Evolutionary conservation across 2,113 vertebrate species (phyloP).

Genomic region (Tamias sibiricus): DNA sequence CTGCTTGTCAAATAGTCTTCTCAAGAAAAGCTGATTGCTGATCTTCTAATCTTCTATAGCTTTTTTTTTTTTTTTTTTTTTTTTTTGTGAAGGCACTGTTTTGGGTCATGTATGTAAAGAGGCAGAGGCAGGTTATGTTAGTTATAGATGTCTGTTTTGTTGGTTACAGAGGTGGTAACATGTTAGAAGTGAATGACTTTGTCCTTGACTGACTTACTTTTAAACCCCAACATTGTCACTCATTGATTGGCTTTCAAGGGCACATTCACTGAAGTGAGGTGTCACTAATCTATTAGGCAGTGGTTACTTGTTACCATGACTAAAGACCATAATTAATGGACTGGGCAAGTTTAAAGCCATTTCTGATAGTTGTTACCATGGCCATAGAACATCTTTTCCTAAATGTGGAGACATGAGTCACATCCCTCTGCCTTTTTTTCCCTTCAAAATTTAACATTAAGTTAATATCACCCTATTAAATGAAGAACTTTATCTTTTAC

Average conservation of each 20-base stretch:
- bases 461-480: not conserved
- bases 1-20: not conserved
- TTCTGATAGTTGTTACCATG: not conserved
- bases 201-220: not conserved
- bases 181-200: not conserved
- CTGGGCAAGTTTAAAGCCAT: slow-evolving; percentile 1
- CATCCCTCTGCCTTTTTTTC: not conserved
- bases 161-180: not conserved
- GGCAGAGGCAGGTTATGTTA: not conserved
- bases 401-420: not conserved
- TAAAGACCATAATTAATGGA: not conserved
- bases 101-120: not conserved
- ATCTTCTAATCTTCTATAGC: not conserved
- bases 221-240: not conserved
- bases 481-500: not conserved
- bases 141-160: slow-evolving; percentile 1
- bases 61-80: no score
- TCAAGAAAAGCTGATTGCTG: not conserved
- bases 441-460: not conserved
- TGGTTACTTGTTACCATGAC: slow-evolving; percentile 14
- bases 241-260: not conserved
- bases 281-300: not conserved
- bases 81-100: not conserved
- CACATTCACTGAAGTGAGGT: not conserved
- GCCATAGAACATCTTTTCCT: not conserved